Evolutionary conservation across 2,888 invertebrate species (phyloP), one percentile per base, ranked within the genome.

Genomic region (Laothoe populi): DNA sequence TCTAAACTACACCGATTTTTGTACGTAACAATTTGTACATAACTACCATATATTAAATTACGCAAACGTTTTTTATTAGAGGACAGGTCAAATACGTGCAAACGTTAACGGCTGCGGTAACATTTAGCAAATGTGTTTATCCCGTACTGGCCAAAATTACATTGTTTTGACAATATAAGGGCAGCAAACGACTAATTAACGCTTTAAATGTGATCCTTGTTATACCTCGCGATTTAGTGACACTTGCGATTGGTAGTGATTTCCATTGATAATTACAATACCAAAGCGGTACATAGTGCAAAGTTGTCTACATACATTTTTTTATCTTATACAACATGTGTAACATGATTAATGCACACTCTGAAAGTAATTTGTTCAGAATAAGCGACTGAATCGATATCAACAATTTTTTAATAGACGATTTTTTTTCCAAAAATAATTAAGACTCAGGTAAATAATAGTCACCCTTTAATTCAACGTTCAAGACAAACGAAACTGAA

Each of bases 1-100:
- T 68, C 65, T 65, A 66, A 72, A 72, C 70, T 71, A 72, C 73
- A 70, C 48, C 63, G 66, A 76, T 75, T 81, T 80, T 74, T 73
- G 69, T 67, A 72, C 71, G 72, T 72, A 76, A 73, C 71, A 71
- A 73, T 77, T 72, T 71, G 65, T 68, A 72, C 49, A 66, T 63
- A 70, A 70, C 64, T 53, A 63, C 60, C 24, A 62, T 66, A 65
- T 68, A 68, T 71, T 73, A 67, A 72, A 70, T 71, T 74, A 64
- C 63, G 19, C 21, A 38, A 58, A 38, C 40, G 24, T 58, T 40
- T 57, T n/a, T 58, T 58, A 58, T 40, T 42, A 58, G 42, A 40
- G n/a, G 38, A n/a, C 40, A 40, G 35, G 53, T 19, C 53, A 53
- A 35, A 53, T 53, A 53, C 53, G 53, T 53, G 53, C 31, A 10